Percentiles rank a stretch among this genome's conserved stretches.
phyloP scores from a whole-genome alignment of 2,888 invertebrate species.

The Agrochola litura region DNA sequence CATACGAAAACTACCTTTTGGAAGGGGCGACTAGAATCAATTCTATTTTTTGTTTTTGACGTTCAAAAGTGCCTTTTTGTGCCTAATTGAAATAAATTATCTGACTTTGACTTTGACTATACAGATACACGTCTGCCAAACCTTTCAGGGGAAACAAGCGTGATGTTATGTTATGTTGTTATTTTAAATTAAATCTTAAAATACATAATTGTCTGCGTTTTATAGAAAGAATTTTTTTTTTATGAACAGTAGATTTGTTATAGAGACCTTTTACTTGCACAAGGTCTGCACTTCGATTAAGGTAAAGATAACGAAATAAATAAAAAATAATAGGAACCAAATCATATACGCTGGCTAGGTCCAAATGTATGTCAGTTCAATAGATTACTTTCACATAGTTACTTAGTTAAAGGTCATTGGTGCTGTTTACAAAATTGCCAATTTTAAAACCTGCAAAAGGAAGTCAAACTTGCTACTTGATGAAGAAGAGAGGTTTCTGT shows the following conservation, averaged over 20 bases:
- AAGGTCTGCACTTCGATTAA: no score
- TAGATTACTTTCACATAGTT: neutral
- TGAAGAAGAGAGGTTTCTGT: conserved; percentile 86
- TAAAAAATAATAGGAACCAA: no score
- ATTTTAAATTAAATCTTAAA: neutral
- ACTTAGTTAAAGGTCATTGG: neutral
- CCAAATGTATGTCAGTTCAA: neutral
- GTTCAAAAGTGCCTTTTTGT: no score
- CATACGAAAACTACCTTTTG: no score
- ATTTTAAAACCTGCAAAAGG: conserved; percentile 74
- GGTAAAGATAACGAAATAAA: neutral
- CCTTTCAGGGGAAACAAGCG: neutral
- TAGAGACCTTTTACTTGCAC: neutral
- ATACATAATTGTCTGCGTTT: neutral
- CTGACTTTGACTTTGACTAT: no score
- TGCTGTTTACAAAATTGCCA: neutral
- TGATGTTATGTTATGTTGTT: neutral
- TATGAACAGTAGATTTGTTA: neutral
- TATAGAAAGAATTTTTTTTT: neutral
- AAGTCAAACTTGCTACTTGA: conserved; percentile 88
- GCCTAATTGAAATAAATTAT: no score
- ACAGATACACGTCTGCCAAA: neutral
- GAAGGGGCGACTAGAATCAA: no score
- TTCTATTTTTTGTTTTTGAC: no score
- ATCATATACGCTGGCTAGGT: neutral